These are phyloP conservation scores for Rhombomys opimus DNA, from an alignment of 2,113 vertebrate genomes.

Conservation along the genomic window DNA sequence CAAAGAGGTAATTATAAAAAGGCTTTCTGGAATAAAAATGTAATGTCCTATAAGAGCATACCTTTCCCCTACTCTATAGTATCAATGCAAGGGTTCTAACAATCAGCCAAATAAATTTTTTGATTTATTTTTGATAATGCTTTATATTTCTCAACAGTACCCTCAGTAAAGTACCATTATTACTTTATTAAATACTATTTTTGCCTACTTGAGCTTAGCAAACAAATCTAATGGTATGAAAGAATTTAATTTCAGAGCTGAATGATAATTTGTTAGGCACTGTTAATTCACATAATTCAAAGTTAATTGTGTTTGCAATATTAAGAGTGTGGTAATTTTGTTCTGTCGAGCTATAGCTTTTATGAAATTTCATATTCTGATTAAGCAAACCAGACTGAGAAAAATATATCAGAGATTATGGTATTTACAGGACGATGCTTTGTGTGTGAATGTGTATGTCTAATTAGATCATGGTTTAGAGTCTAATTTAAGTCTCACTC, in stretches of 20 bases:
- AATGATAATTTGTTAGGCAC: conserved; percentile 91
- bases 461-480: conserved; percentile 48
- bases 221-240: conserved; percentile 92
- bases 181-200: conserved; percentile 89
- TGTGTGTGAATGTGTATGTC: conserved; percentile 53
- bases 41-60: conserved; percentile 64
- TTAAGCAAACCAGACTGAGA: conserved; percentile 83
- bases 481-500: conserved; percentile 49
- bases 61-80: conserved; percentile 71
- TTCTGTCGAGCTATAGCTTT: conserved; percentile 87
- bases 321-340: conserved; percentile 88
- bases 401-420: conserved; percentile 69
- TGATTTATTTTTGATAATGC: conserved; percentile 85
- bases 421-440: conserved; percentile 32
- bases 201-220: conserved; percentile 90
- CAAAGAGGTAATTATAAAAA: conserved; percentile 66
- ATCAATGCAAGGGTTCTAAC: conserved; percentile 67
- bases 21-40: conserved; percentile 59
- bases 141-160: conserved; percentile 84
- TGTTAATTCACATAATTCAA: conserved; percentile 92
- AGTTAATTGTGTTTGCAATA: conserved; percentile 91
- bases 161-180: conserved; percentile 85
- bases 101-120: conserved; percentile 81
- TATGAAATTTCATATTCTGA: conserved; percentile 87
- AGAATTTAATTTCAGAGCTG: conserved; percentile 92